Conservation (phyloP, 2,888 invertebrate species). For the Eupithecia tripunctaria region DNA sequence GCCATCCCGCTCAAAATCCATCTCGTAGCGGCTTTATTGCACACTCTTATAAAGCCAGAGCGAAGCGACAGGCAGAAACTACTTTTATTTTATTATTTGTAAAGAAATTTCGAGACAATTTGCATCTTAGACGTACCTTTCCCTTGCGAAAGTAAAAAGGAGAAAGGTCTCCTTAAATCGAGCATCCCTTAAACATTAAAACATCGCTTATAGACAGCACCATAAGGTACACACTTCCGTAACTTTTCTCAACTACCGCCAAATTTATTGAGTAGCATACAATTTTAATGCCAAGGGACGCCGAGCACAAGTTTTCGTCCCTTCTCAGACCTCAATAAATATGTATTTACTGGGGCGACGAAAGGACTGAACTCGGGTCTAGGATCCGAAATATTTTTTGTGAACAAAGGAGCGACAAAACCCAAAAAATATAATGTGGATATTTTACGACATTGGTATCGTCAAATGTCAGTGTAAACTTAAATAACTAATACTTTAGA, state of each 20-base stretch:
- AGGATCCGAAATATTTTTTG: neutral
- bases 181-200: neutral
- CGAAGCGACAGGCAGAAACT: too few species aligned
- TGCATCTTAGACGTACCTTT: neutral
- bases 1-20: too few species aligned
- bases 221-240: conserved; percentile 1
- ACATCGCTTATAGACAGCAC: neutral
- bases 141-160: neutral
- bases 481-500: too few species aligned
- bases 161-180: neutral
- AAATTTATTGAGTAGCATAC: conserved; percentile 10
- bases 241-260: conserved; percentile 10
- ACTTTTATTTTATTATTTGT: too few species aligned
- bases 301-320: conserved; percentile 9
- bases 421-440: neutral
- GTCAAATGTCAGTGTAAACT: too few species aligned
- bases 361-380: neutral
- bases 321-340: conserved; percentile 22
- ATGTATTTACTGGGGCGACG: conserved; percentile 22
- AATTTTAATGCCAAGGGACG: conserved; percentile 13
- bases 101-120: too few species aligned
- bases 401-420: neutral
- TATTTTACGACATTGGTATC: neutral
- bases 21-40: too few species aligned
- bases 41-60: too few species aligned